Evolutionary conservation across 2,888 invertebrate genomes (phyloP).

Genomic region (Cephus pulcher): DNA sequence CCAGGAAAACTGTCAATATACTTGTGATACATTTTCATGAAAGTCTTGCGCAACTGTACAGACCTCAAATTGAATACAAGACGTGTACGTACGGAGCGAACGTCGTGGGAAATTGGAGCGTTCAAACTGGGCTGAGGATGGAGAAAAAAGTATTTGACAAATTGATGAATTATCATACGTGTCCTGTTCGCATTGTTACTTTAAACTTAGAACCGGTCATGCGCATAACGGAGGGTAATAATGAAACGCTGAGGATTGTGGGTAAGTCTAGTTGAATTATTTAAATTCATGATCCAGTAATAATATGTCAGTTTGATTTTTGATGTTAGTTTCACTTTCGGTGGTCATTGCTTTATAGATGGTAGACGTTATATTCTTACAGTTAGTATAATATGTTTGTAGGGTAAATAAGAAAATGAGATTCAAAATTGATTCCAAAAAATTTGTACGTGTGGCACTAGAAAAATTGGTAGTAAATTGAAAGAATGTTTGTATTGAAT

Average conservation of each 20-base stretch:
- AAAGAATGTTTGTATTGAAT: background rate
- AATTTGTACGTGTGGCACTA: background rate
- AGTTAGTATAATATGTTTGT: too few species aligned
- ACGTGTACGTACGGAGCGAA: background rate
- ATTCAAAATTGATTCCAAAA: background rate
- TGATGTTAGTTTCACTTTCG: too few species aligned
- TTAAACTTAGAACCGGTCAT: background rate
- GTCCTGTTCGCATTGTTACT: background rate
- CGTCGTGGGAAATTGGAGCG: background rate
- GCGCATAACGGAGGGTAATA: background rate
- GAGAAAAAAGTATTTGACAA: background rate
- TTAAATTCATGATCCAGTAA: too few species aligned
- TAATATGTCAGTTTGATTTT: too few species aligned
- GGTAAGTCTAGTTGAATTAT: background rate
- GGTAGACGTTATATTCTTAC: too few species aligned
- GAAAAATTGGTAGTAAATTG: background rate
- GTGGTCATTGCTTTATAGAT: too few species aligned
- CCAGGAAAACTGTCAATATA: background rate
- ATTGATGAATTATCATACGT: background rate
- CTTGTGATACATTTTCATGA: background rate
- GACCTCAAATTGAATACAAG: background rate
- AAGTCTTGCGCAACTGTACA: background rate
- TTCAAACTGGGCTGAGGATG: background rate
- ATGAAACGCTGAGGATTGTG: background rate
- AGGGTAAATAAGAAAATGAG: too few species aligned